Base-by-base conservation (phyloP, 2,797 vertebrate genomes). In the Prionace glauca region DNA sequence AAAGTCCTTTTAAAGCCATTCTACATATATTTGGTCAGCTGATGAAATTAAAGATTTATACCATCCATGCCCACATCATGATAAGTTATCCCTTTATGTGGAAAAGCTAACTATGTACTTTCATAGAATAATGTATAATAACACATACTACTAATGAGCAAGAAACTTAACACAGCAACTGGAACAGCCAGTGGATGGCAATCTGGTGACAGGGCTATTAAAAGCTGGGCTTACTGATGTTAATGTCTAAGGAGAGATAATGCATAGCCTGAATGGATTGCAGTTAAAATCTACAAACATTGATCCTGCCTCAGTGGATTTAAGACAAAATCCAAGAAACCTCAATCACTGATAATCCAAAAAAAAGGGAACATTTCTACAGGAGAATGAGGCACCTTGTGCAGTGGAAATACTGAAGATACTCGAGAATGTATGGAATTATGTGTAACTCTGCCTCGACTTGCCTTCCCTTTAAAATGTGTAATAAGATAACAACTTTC, bases 401-500 rank as follows among this genome's bases (percentile, higher is more conserved):
- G 18, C 81, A 22, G 36, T 20, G 41, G 79, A 0, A 41, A n/a
- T 8, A 41, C 20, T 41, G 20, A 84, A 20, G 81, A 45, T 45
- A 84, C 81, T 45, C 20, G 41, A 84, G 81, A 84, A 84, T 84
- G 81, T 45, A 45, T 45, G 81, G 81, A 84, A 84, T 84, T 41
- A 41, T 22, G 86, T 88, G 86, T 56, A 60, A 88, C 56, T 29
- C 56, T 56, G 86, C 26, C 56, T 18, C 56, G 50, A 60, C 56
- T 88, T 56, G 86, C 26, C 50, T 56, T 60, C 50, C 2, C 26
- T 88, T 93, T 93, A 93, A 93, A 71, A 69, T 93, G 36, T 93
- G 65, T 69, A 93, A 93, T 36, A 93, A 69, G 65, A 93, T 93
- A 93, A 69, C 62, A 60, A 69, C 91, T n/a, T 69, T 93, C 60